These are phyloP conservation scores for Fulica atra DNA, from an alignment of 2,113 vertebrate genomes.

Conservation along the genomic window DNA sequence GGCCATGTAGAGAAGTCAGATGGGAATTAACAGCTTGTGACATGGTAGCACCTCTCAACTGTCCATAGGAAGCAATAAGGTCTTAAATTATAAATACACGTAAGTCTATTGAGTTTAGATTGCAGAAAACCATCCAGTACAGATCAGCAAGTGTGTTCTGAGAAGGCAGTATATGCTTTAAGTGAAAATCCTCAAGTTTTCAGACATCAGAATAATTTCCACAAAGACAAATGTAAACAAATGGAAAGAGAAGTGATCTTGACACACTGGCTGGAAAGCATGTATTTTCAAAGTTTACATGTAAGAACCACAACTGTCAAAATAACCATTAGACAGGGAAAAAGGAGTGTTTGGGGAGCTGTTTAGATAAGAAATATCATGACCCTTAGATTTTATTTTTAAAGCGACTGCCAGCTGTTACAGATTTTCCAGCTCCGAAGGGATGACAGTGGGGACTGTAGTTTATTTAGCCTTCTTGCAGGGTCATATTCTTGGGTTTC, in stretches of 20 bases:
- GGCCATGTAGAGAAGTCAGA: background rate
- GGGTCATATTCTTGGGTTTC: background rate
- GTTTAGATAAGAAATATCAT: background rate
- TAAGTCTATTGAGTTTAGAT: background rate
- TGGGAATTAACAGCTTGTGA: background rate
- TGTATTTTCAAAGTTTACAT: background rate
- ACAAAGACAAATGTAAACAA: background rate
- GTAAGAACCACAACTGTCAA: slow-evolving; percentile 6
- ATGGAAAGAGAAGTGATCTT: background rate
- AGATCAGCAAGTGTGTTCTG: background rate
- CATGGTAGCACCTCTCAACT: background rate
- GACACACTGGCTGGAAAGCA: background rate
- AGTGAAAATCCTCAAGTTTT: background rate
- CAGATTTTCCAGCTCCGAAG: background rate
- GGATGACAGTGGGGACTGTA: background rate
- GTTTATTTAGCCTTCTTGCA: background rate
- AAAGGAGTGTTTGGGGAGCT: background rate
- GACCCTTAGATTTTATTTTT: background rate
- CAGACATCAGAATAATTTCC: background rate
- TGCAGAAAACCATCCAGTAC: background rate
- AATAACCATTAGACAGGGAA: background rate
- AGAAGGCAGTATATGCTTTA: background rate
- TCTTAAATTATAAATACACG: background rate
- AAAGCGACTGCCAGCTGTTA: background rate
- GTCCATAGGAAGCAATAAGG: background rate